A percentile compares a stretch with the other conserved stretches of the same genome.
Conservation (phyloP, 2,888 invertebrate genomes). For the Drosophila flavopinicola region DNA sequence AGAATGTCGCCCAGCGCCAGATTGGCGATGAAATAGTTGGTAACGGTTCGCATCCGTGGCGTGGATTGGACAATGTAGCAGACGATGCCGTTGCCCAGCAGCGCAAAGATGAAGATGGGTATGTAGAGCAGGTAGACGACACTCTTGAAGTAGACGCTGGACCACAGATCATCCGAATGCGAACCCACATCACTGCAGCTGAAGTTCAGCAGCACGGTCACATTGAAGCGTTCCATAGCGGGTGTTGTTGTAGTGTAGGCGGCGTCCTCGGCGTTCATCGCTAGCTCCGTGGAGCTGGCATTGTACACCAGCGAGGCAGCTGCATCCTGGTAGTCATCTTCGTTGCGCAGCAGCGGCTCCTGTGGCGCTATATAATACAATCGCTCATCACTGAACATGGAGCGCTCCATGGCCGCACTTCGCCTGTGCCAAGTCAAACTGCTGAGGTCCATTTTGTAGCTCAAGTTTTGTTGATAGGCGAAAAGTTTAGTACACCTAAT, state of each 20-base stretch:
- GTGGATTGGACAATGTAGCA: conserved; percentile 94
- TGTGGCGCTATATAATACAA: conserved; percentile 71
- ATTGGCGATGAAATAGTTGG: conserved; percentile 96
- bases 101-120: conserved; percentile 89
- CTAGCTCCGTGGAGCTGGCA: conserved; percentile 47
- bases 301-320: conserved; percentile 39
- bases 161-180: conserved; percentile 71
- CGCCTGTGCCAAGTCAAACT: conserved; percentile 59
- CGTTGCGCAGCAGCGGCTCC: conserved; percentile 54
- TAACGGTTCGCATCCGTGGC: conserved; percentile 95
- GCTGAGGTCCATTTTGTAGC: conserved; percentile 57
- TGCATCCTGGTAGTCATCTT: conserved; percentile 57
- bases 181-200: conserved; percentile 70
- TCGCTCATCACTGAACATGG: conserved; percentile 43
- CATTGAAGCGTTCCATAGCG: conserved; percentile 46
- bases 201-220: conserved; percentile 58
- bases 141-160: conserved; percentile 87
- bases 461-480: not conserved
- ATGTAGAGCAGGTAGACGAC: conserved; percentile 90
- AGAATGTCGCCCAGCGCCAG: conserved; percentile 95
- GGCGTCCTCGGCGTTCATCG: conserved; percentile 17
- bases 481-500: conserved; percentile 12
- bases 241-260: conserved; percentile 10
- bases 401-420: conserved; percentile 27
- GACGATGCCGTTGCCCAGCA: conserved; percentile 91